Evolutionary conservation across 2,888 invertebrate genomes (phyloP), one percentile per base, ranked within the genome.

Genomic region (Plutella xylostella): DNA sequence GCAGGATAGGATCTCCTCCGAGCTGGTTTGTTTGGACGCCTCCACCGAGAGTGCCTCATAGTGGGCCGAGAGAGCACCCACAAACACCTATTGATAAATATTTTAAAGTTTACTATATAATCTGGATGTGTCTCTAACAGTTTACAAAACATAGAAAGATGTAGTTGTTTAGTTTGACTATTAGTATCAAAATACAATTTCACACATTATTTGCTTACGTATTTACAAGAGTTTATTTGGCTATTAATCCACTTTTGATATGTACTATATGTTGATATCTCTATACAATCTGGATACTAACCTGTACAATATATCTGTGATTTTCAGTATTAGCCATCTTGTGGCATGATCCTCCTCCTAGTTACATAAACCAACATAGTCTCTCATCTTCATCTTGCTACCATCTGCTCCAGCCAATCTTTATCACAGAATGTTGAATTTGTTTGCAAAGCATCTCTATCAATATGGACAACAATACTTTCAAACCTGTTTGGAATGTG

Each of bases 21-120:
- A 93, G 55, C 94, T 94, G 48, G 95, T 95, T 72, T 94, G 93
- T 68, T 95, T 96, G 55, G 94, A 94, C 46, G 95, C 94, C 77
- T 96, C 94, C 56, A 96, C 93, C 45, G 92, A 92, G 52, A 96
- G 86, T 52, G 94, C 93, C 80, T 96, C 94, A 84, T 93, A 94
- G 73, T 93, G 92, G 59, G 90, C 90, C 60, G 93, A 93, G 63
- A 94, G 86, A 57, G 93, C 92, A 60, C 94, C 94, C 72, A 95
- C 94, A 85, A 93, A 93, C 77, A 95, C 94, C 88, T 94, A 87
- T 3, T 14, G 22, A 35, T n/a, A 28, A n/a, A n/a, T n/a, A n/a
- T n/a, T n/a, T n/a, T n/a, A n/a, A n/a, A n/a, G n/a, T 28, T 12
- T 28, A 6, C 28, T 28, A 12, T 28, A n/a, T 28, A n/a, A 28